Base-by-base conservation (phyloP, 1,140 invertebrate species). In the Diuraphis noxia region DNA sequence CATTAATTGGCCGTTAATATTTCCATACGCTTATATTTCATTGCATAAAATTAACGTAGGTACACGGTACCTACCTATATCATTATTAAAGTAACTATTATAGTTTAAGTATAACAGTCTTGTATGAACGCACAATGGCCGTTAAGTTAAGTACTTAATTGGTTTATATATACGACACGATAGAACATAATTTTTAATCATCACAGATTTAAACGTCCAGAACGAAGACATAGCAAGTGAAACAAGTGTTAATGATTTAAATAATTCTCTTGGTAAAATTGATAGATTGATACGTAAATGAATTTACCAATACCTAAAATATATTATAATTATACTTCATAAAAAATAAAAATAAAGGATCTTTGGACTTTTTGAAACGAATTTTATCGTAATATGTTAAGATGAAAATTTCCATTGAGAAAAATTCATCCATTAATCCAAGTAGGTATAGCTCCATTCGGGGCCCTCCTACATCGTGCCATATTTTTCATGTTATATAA, bases 141-240 rank as follows among this genome's bases (percentile, higher is more conserved):
- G 56, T 72, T 72, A 72, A n/a, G 34, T n/a, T 72, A 72, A 72
- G n/a, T n/a, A n/a, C 56, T 17, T 72, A 72, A 72, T 72, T 72
- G 56, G 56, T 72, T 6, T 72, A 72, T 5, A n/a, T 13, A 72
- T n/a, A n/a, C 56, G 56, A 72, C 56, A n/a, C 56, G 56, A 72
- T 72, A 72, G 56, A 72, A n/a, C n/a, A 72, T 72, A 49, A 49
- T n/a, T 72, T n/a, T 72, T 72, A 63, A 63, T 63, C 56, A 63
- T 63, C 56, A 5, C 4, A 23, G 56, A 72, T 72, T 72, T 72
- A 72, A 72, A 34, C 17, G 30, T n/a, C 34, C 56, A n/a, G 23
- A 72, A 72, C 4, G 9, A n/a, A 63, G 56, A 30, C 30, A 30
- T 30, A 63, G 13, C 56, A n/a, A 72, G 10, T n/a, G n/a, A 72